Percentiles rank a stretch among this genome's conserved stretches.
Evolutionary conservation across 2,113 vertebrate species (phyloP).

Genomic region (Ginglymostoma cirratum): DNA sequence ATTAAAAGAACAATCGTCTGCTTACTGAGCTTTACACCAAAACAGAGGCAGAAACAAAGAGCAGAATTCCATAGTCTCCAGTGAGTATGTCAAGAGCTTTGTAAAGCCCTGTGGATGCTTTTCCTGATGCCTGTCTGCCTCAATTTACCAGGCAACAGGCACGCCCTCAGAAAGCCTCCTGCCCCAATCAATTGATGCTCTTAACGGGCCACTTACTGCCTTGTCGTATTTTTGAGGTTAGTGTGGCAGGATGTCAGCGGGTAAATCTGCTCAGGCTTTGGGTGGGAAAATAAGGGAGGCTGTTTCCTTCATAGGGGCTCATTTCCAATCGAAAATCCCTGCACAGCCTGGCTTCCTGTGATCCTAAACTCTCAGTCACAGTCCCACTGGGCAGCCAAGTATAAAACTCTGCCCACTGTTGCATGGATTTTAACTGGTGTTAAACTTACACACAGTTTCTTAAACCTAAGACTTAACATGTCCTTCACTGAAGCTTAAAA

Average conservation of each 20-base stretch:
- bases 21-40: background rate
- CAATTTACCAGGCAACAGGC: background rate
- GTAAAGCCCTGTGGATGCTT: background rate
- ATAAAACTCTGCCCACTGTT: background rate
- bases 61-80: background rate
- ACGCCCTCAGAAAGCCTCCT: background rate
- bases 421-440: background rate
- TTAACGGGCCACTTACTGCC: background rate
- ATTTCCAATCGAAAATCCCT: background rate
- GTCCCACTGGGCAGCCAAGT: too few species aligned
- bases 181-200: background rate
- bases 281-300: background rate
- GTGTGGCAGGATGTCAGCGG: too few species aligned
- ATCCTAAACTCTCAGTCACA: too few species aligned
- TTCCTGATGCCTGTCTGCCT: too few species aligned
- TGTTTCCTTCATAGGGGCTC: background rate
- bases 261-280: background rate
- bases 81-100: background rate
- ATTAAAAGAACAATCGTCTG: background rate
- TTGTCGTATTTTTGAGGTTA: background rate
- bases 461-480: background rate
- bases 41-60: too few species aligned
- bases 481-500: background rate
- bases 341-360: background rate
- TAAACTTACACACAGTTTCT: background rate